Percentiles rank a stretch among this genome's conserved stretches.
Evolutionary conservation across 2,888 invertebrate genomes (phyloP).

Genomic region (Hypsopygia costalis): DNA sequence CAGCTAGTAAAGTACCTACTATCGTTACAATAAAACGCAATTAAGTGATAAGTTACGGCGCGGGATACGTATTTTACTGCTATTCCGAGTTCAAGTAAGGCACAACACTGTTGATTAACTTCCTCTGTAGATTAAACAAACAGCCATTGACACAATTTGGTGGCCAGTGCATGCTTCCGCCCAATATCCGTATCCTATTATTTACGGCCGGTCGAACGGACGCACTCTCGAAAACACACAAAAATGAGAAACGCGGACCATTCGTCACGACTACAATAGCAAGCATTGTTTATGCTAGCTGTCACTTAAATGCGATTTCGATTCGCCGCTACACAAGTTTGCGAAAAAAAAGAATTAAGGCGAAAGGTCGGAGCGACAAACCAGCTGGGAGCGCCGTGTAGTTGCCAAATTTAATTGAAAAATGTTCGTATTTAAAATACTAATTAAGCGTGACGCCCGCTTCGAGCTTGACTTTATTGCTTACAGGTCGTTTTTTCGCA

Average conservation of each 20-base stretch:
- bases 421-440: constrained; percentile 59
- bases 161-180: constrained; percentile 63
- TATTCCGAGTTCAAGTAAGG: constrained; percentile 25
- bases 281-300: constrained; percentile 64
- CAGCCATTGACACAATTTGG: constrained; percentile 61
- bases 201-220: constrained; percentile 57
- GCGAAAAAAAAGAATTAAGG: constrained; percentile 35
- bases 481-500: constrained; percentile 51
- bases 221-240: constrained; percentile 70
- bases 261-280: constrained; percentile 69
- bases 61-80: constrained; percentile 21
- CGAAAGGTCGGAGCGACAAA: constrained; percentile 35
- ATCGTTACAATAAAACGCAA: constrained; percentile 34
- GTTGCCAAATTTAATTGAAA: constrained; percentile 62
- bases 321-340: constrained; percentile 54
- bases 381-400: constrained; percentile 30
- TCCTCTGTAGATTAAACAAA: constrained; percentile 50
- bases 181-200: constrained; percentile 67
- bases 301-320: constrained; percentile 50
- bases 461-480: constrained; percentile 53
- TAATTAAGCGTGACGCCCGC: constrained; percentile 63
- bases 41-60: constrained; percentile 33
- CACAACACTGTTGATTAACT: constrained; percentile 39
- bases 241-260: constrained; percentile 61
- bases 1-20: constrained; percentile 20